Percentiles rank a stretch among this genome's conserved stretches.
phyloP scores from a whole-genome alignment of 2,888 invertebrate species.

The Lomographa bimaculata region DNA sequence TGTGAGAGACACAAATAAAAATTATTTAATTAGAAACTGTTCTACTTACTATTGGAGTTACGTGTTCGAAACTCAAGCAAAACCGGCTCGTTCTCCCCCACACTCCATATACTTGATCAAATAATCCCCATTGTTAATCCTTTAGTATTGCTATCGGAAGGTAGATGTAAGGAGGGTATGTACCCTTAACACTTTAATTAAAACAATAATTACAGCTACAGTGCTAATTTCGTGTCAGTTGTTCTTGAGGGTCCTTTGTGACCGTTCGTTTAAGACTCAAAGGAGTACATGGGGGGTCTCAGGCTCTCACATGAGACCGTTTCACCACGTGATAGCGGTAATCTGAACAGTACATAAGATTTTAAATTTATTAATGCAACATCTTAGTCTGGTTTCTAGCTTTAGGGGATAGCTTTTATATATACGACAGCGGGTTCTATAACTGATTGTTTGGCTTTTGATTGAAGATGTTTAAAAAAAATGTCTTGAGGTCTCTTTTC shows the following conservation, averaged over 20 bases:
- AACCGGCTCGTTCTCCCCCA: conserved; percentile 13
- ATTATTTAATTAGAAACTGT: too few relatives aligned
- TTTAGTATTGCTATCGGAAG: conserved; percentile 18
- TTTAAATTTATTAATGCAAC: background rate
- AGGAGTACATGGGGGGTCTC: conserved; percentile 47
- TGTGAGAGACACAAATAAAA: too few relatives aligned
- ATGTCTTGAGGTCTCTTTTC: too few relatives aligned
- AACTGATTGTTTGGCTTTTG: too few relatives aligned
- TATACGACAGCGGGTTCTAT: too few relatives aligned
- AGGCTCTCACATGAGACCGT: conserved; percentile 25
- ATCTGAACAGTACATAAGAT: background rate
- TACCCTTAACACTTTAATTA: conserved; percentile 35
- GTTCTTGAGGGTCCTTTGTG: conserved; percentile 64
- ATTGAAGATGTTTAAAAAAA: too few relatives aligned
- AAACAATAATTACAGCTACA: conserved; percentile 42
- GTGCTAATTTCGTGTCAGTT: conserved; percentile 63
- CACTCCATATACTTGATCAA: conserved; percentile 23
- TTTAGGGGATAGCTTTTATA: too few relatives aligned
- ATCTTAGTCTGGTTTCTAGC: too few relatives aligned
- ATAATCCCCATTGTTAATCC: conserved; percentile 25
- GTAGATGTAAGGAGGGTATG: conserved; percentile 16
- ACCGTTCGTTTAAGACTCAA: conserved; percentile 58
- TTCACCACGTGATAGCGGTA: background rate
- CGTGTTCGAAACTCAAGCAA: conserved; percentile 22
- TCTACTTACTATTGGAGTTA: too few relatives aligned